phyloP scores from a whole-genome alignment of 2,797 vertebrate genomes.

The Hybognathus amarus region DNA sequence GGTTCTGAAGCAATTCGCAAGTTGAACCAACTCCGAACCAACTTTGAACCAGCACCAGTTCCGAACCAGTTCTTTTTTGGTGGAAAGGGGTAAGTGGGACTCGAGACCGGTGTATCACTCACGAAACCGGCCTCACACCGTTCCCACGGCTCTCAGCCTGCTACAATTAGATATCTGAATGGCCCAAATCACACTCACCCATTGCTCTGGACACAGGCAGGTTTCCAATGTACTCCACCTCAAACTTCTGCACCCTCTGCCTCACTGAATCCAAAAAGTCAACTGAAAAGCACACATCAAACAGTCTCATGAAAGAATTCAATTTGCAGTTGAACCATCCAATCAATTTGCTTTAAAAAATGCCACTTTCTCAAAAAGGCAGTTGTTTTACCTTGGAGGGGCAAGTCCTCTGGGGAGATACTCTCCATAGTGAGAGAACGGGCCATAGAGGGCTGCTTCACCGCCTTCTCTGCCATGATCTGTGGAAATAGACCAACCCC shows the following conservation, averaged over 20 bases:
- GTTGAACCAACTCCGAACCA: too few relatives aligned
- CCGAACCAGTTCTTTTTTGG: too few relatives aligned
- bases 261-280: conserved; percentile 86
- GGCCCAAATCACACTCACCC: conserved; percentile 74
- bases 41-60: too few relatives aligned
- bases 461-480: conserved; percentile 85
- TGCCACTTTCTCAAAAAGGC: neutral
- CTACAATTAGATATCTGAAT: neutral
- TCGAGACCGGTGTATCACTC: too few relatives aligned
- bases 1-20: too few relatives aligned
- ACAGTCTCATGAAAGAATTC: neutral
- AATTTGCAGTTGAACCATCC: neutral
- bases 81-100: too few relatives aligned
- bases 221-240: conserved; percentile 88
- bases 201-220: conserved; percentile 89
- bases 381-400: conserved; percentile 82
- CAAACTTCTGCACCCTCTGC: conserved; percentile 87
- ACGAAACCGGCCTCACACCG: too few relatives aligned
- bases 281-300: conserved; percentile 71
- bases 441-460: conserved; percentile 71
- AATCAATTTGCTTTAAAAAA: neutral
- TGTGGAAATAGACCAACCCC: conserved; percentile 57
- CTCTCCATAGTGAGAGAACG: conserved; percentile 81
- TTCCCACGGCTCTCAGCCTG: too few relatives aligned
- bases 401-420: conserved; percentile 85